Evolutionary conservation across 2,113 vertebrate species (phyloP).

Genomic region (Strigops habroptila): DNA sequence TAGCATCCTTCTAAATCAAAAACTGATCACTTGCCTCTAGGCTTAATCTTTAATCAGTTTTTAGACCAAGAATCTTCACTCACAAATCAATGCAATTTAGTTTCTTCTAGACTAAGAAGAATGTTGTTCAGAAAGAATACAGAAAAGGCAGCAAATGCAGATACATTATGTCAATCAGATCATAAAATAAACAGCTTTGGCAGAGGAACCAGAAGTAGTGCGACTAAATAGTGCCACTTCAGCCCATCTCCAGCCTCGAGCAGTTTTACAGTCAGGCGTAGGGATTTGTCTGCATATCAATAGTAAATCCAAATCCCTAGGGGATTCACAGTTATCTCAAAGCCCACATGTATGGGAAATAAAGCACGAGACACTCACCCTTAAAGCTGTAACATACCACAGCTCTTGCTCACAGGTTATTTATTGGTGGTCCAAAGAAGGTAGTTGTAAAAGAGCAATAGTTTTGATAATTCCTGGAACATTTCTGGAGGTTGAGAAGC

Average conservation of each 20-base stretch:
- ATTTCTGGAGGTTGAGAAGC: not conserved
- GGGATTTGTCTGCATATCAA: constrained; percentile 42
- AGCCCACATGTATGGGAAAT: constrained; percentile 20
- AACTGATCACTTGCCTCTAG: not conserved
- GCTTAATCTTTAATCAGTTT: not conserved
- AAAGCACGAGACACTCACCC: not conserved
- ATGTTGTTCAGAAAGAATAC: not conserved
- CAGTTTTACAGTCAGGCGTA: constrained; percentile 27
- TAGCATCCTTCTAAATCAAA: not conserved
- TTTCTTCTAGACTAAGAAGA: not conserved
- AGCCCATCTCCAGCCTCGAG: not conserved
- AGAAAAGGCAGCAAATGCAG: not conserved
- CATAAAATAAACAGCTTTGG: not conserved
- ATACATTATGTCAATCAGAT: not conserved
- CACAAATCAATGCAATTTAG: not conserved
- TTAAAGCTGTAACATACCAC: not conserved
- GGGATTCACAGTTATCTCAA: constrained; percentile 20
- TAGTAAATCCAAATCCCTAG: constrained; percentile 45
- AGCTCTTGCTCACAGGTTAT: not conserved
- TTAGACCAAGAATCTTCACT: not conserved
- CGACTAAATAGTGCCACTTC: constrained; percentile 24
- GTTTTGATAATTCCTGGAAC: not conserved
- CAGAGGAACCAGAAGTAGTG: not conserved
- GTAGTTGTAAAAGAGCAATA: not conserved
- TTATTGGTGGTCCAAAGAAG: not conserved